Base-by-base conservation (phyloP, 64 coral and sea anemone genomes). In the Montipora cactus region DNA sequence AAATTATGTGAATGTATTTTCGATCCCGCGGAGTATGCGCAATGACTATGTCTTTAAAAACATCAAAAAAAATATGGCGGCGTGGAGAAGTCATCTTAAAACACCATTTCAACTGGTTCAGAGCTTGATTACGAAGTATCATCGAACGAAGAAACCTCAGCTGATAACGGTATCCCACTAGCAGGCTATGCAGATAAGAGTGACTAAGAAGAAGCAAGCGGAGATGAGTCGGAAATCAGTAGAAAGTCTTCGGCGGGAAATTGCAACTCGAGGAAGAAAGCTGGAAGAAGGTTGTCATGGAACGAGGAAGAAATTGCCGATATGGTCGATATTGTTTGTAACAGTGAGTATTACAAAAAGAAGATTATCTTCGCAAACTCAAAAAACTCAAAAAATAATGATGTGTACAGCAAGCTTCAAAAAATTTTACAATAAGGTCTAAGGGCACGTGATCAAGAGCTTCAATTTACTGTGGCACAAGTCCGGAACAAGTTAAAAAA, bases 291-390 rank as follows among this genome's bases (percentile, higher is more conserved):
- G 48, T 49, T 45, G 4, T 15, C 4, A 13, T 88, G 69, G 86
- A 88, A 75, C 76, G 88, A 90, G 37, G 37, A 37, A 28, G 88
- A 90, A 70, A 20, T 90, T 79, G 75, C 49, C 19, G 76, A 90
- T 78, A 59, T 90, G 88, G 88, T 90, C 22, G 88, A 90, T 67
- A 90, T 90, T 49, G 75, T 90, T 57, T 90, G 75, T 57, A 90
- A 90, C 22, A 90, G 75, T 49, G 53, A 90, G 79, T 89, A 89
- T 89, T 59, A 61, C 49, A 79, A 79, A 79, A 79, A 37, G 46
- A 79, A 79, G 19, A 48, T 79, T 46, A 89, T 61, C 49, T 89
- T 89, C 9, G 79, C 74, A 12, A 89, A 89, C 47, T 79, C 25
- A 16, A 89, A 89, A 76, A 89, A 89, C 44, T 77, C 87, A 52